phyloP scores from a whole-genome alignment of 1,140 invertebrate genomes.

The Drosophila truncata region DNA sequence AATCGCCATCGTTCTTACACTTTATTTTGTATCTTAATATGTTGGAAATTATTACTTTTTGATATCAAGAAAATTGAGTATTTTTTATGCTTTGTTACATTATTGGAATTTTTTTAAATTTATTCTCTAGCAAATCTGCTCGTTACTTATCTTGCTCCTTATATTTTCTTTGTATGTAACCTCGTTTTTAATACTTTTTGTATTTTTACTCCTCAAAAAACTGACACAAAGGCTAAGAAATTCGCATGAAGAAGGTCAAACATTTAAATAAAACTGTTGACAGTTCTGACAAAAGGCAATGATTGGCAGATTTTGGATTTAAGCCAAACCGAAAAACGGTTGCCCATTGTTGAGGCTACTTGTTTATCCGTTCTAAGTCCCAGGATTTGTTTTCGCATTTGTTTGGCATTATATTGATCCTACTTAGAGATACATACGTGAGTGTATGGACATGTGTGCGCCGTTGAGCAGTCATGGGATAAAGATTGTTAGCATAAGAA shows the following conservation, averaged over 20 bases:
- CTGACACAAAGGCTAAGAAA: slow-evolving; percentile 9
- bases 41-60: not conserved
- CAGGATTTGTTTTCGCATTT: slow-evolving; percentile 51
- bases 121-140: not conserved
- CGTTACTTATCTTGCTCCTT: not conserved
- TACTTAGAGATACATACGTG: slow-evolving; percentile 40
- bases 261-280: slow-evolving; percentile 48
- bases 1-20: not conserved
- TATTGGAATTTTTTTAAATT: not conserved
- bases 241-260: slow-evolving; percentile 47
- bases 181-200: not conserved
- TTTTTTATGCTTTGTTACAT: not conserved
- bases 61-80: not conserved
- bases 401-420: slow-evolving; percentile 56
- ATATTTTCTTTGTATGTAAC: not conserved
- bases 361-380: slow-evolving; percentile 52
- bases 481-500: slow-evolving; percentile 37
- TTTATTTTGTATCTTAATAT: not conserved
- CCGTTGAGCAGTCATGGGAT: slow-evolving; percentile 7
- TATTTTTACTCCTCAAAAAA: not conserved
- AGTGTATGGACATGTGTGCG: slow-evolving; percentile 10
- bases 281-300: slow-evolving; percentile 49
- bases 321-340: slow-evolving; percentile 24
- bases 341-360: slow-evolving; percentile 41
- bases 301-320: slow-evolving; percentile 43